Evolutionary conservation across 2,888 invertebrate species (phyloP), one percentile per base, ranked within the genome.

Genomic region (Drosophila putrida): DNA sequence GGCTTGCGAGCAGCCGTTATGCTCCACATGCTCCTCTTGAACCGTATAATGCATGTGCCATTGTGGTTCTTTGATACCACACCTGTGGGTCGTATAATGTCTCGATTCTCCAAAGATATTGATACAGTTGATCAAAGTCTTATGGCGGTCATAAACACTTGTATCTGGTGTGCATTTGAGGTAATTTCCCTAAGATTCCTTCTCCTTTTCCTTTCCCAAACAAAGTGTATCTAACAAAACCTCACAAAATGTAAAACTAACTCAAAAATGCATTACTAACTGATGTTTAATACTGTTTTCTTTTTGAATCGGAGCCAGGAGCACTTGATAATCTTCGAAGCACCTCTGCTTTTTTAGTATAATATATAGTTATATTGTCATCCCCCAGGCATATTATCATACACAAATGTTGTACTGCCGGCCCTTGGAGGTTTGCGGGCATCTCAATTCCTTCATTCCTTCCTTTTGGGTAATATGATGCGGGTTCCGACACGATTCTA

Each of bases 61-160:
- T 91, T 94, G 91, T 86, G 90, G 55, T 94, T 95, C 92, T 95
- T 94, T 87, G 95, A 95, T 90, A 94, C 94, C 47, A 95, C 95
- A 44, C 95, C 95, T 35, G 75, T 93, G 66, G 95, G 95, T 83
- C 93, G 95, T 67, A 94, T 95, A 72, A 90, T 95, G 70, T 93
- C 94, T 60, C 91, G 94, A 53, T 94, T 93, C 83, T 93, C 93
- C 11, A 93, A 93, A 91, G 93, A 94, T 80, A 86, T 93, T 65
- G 93, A 93, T 69, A 87, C 91, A 28, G 46, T 93, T 64, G 93
- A 93, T 87, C 88, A 85, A 51, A 83, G 80, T 54, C 75, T 93
- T 67, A 93, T 93, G 82, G 91, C 92, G 88, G 90, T 93, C 90
- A 90, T 94, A 88, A 92, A 91, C 93, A 95, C 93, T 94, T 92